phyloP scores from a whole-genome alignment of 1,140 invertebrate species.

The Camponotus floridanus region DNA sequence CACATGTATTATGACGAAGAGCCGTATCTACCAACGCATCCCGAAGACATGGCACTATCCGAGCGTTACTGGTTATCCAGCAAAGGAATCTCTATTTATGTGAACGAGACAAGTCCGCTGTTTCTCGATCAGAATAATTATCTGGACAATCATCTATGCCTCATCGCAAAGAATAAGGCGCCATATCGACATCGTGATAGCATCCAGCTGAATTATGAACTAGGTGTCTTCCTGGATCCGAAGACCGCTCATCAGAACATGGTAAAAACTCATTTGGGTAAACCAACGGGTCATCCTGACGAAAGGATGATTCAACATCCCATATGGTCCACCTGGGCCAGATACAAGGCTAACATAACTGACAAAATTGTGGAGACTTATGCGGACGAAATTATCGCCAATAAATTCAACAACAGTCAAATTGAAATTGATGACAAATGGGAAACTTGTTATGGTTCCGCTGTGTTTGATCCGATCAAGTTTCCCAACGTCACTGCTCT shows the following conservation, averaged over 20 bases:
- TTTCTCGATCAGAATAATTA: conserved; percentile 91
- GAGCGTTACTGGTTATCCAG: conserved; percentile 93
- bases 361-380: conserved; percentile 90
- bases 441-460: conserved; percentile 95
- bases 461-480: conserved; percentile 90
- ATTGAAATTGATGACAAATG: conserved; percentile 97
- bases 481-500: conserved; percentile 91
- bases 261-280: conserved; percentile 87
- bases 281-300: conserved; percentile 90
- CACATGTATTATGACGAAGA: conserved; percentile 87
- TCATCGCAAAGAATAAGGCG: conserved; percentile 87
- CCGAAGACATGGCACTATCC: conserved; percentile 88
- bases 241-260: conserved; percentile 89
- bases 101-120: conserved; percentile 88
- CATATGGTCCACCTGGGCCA: conserved; percentile 97
- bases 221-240: conserved; percentile 88
- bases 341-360: conserved; percentile 91
- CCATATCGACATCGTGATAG: conserved; percentile 84
- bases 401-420: conserved; percentile 93
- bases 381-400: conserved; percentile 89
- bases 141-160: conserved; percentile 87
- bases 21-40: conserved; percentile 89
- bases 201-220: conserved; percentile 87
- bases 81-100: conserved; percentile 88
- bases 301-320: conserved; percentile 91